phyloP scores from a whole-genome alignment of 2,888 invertebrate species.

The Lochmaea capreae region DNA sequence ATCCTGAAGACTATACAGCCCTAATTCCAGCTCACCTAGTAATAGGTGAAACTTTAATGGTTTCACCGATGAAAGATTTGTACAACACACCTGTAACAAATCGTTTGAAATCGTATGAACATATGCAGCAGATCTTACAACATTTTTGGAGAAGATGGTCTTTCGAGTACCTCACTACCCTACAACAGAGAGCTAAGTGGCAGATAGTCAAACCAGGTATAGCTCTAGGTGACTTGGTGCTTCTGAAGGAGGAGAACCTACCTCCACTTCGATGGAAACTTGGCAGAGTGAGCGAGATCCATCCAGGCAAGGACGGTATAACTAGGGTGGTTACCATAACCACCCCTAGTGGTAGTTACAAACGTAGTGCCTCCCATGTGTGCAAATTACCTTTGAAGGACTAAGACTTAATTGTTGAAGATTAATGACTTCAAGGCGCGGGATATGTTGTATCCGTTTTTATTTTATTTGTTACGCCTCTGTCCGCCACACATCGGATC shows the following conservation, averaged over 20 bases:
- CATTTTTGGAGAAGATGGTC: constrained; percentile 12
- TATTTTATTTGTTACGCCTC: background rate
- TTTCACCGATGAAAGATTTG: background rate
- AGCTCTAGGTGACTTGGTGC: constrained; percentile 2
- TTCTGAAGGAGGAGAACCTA: background rate
- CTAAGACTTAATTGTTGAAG: background rate
- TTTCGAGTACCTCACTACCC: background rate
- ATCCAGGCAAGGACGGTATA: constrained; percentile 3
- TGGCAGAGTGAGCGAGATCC: background rate
- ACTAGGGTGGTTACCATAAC: constrained; percentile 3
- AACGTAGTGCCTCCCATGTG: constrained; percentile 5
- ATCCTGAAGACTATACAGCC: background rate
- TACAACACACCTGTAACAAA: background rate
- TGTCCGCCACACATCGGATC: background rate
- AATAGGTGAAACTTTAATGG: background rate
- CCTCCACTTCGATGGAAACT: constrained; percentile 8
- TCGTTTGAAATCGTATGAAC: background rate
- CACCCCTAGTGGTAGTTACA: background rate
- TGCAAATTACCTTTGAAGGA: background rate
- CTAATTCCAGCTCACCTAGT: constrained; percentile 9
- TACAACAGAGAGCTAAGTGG: constrained; percentile 1
- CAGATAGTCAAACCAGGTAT: background rate
- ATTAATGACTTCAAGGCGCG: background rate
- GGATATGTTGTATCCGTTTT: background rate
- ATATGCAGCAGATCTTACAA: background rate